Evolutionary conservation across 2,888 invertebrate species (phyloP), one percentile per base, ranked within the genome.

Genomic region (Drosophila bunnanda): DNA sequence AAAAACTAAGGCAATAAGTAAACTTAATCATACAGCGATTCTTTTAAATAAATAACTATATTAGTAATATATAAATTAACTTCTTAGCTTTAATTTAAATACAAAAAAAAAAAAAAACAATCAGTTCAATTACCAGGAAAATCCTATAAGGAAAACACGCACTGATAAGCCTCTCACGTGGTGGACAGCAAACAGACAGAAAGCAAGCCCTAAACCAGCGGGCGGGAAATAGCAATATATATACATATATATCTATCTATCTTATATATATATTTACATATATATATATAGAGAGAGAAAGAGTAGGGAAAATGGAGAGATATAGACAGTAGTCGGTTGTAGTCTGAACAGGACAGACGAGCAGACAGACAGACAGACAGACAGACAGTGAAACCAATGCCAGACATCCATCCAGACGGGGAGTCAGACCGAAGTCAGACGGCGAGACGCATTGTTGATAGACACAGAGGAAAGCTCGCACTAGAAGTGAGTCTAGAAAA

Each of bases 371-470:
- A 57, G 39, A 34, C 30, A 17, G 22, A 52, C 32, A 36, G 43
- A 39, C 44, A 56, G 67, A 22, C 20, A 59, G 76, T 60, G 73
- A 78, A 78, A 79, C 74, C 78, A 77, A 64, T 65, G 79, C 76
- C 71, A 74, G 73, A 74, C 73, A 71, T 41, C 44, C 44, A 50
- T 17, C 55, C 50, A 53, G 75, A 52, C 55, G 44, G 64, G 36
- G 54, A 68, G 64, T 48, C 66, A 55, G 60, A 68, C 59, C 39
- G 48, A 46, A 68, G 43, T 48, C 34, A 38, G 54, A 55, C 54
- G 58, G 57, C 53, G 69, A 62, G 70, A 72, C 61, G 54, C 66
- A 67, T 65, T 55, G 66, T 65, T 65, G 65, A 65, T 67, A 64
- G 64, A 67, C 55, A 59, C 50, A 22, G 50, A 22, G 48, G 12